phyloP scores from a whole-genome alignment of 2,888 invertebrate species.

The Agrilus biguttatus region DNA sequence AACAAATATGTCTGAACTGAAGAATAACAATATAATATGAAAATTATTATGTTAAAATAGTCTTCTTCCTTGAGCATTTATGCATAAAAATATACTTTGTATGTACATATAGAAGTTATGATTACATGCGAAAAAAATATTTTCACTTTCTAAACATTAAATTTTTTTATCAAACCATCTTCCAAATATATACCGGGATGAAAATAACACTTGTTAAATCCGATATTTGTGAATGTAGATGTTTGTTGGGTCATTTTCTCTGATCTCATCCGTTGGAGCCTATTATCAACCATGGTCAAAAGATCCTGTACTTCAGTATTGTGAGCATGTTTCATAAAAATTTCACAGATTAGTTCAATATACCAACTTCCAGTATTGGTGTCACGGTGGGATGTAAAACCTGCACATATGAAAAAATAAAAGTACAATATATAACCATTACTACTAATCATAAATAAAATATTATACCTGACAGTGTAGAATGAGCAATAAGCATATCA shows the following conservation, averaged over 20 bases:
- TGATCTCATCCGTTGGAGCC: conserved; percentile 30
- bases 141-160: background rate
- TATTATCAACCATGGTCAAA: conserved; percentile 42
- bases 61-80: too few relatives aligned
- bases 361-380: conserved; percentile 49
- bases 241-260: conserved; percentile 38
- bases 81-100: too few relatives aligned
- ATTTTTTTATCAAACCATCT: conserved; percentile 16
- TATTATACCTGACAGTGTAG: conserved; percentile 37
- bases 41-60: too few relatives aligned
- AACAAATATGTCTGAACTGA: too few relatives aligned
- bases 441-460: conserved; percentile 1
- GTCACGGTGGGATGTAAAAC: conserved; percentile 46
- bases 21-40: too few relatives aligned
- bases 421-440: conserved; percentile 9
- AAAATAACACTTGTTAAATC: conserved; percentile 48
- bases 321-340: conserved; percentile 48
- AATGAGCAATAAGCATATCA: conserved; percentile 48
- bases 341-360: conserved; percentile 47
- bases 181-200: conserved; percentile 47
- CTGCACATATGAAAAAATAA: conserved; percentile 22
- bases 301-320: conserved; percentile 46
- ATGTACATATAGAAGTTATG: too few relatives aligned
- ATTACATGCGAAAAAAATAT: too few relatives aligned
- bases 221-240: conserved; percentile 41